A percentile compares a stretch with the other conserved stretches of the same genome.
Evolutionary conservation across 2,113 vertebrate genomes (phyloP).

Genomic region (Vanacampus margaritifer): DNA sequence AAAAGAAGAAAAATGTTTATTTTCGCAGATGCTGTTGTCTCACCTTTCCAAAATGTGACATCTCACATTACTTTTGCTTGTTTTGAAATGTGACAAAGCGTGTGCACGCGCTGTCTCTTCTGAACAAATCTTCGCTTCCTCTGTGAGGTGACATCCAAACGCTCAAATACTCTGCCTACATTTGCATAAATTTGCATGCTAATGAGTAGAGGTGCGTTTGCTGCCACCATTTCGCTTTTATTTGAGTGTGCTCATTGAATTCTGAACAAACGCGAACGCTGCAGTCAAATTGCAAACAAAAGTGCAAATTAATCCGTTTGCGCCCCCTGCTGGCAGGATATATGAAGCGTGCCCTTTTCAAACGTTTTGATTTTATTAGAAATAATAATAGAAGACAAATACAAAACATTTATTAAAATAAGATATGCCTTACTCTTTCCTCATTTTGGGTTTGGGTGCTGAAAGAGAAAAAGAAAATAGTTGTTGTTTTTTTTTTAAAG

Average conservation of each 20-base stretch:
- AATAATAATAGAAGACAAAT: not conserved
- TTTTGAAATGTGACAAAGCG: not conserved
- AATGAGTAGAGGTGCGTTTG: constrained; percentile 13
- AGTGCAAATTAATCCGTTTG: not conserved
- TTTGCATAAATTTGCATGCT: constrained; percentile 42
- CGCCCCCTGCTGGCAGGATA: constrained; percentile 22
- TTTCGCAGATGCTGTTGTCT: too few relatives aligned
- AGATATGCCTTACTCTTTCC: constrained; percentile 70
- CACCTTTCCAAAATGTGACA: too few relatives aligned
- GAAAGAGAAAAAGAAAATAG: constrained; percentile 25
- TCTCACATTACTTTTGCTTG: too few relatives aligned
- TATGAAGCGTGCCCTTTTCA: not conserved
- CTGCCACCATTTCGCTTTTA: too few relatives aligned
- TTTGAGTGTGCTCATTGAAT: too few relatives aligned
- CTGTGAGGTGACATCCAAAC: constrained; percentile 58
- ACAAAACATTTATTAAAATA: not conserved
- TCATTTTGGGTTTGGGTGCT: constrained; percentile 88
- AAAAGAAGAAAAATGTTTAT: too few relatives aligned
- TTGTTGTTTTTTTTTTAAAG: too few relatives aligned
- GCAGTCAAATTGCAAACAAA: not conserved
- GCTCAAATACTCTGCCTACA: constrained; percentile 35
- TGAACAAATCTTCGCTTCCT: constrained; percentile 56
- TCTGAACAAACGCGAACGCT: too few relatives aligned
- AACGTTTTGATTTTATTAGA: constrained; percentile 20
- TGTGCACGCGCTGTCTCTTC: constrained; percentile 34